A percentile compares a stretch with the other conserved stretches of the same genome.
Evolutionary conservation across 2,888 invertebrate species (phyloP).

Genomic region (Automeris io): DNA sequence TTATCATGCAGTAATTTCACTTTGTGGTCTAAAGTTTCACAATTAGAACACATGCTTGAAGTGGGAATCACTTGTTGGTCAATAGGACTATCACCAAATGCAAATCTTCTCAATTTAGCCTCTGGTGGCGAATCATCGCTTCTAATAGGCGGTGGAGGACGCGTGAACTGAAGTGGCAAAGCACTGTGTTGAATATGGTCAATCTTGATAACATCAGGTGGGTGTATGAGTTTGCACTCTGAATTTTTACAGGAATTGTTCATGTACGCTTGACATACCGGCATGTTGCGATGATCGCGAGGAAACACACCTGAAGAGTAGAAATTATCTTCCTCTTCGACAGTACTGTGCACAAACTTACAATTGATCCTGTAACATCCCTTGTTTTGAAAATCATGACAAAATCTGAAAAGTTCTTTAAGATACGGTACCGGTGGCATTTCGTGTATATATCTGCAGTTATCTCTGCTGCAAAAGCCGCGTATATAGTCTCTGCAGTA

Average conservation of each 20-base stretch:
- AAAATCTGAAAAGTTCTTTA: conserved; percentile 69
- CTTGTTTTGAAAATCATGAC: conserved; percentile 82
- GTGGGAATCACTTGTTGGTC: conserved; percentile 47
- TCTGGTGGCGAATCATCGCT: conserved; percentile 65
- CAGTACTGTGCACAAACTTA: conserved; percentile 82
- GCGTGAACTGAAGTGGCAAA: conserved; percentile 36
- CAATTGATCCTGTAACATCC: conserved; percentile 80
- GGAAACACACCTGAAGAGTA: conserved; percentile 79
- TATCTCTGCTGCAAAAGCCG: conserved; percentile 73
- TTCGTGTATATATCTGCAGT: conserved; percentile 65
- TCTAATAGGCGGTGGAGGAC: conserved; percentile 42
- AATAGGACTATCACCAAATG: conserved; percentile 48
- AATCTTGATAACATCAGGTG: conserved; percentile 38
- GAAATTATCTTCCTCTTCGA: conserved; percentile 83
- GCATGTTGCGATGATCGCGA: conserved; percentile 53
- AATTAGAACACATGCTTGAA: conserved; percentile 47
- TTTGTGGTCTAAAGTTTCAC: conserved; percentile 60
- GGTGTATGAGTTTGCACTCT: conserved; percentile 52
- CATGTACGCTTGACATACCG: conserved; percentile 79
- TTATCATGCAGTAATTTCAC: conserved; percentile 66
- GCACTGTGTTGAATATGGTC: conserved; percentile 30
- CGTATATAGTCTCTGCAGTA: conserved; percentile 73
- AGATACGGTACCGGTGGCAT: conserved; percentile 47
- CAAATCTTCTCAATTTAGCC: conserved; percentile 54
- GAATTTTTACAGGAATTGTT: conserved; percentile 76